Evolutionary conservation across 2,888 invertebrate species (phyloP), one percentile per base, ranked within the genome.

Genomic region (Cryptocheilus praepositus): DNA sequence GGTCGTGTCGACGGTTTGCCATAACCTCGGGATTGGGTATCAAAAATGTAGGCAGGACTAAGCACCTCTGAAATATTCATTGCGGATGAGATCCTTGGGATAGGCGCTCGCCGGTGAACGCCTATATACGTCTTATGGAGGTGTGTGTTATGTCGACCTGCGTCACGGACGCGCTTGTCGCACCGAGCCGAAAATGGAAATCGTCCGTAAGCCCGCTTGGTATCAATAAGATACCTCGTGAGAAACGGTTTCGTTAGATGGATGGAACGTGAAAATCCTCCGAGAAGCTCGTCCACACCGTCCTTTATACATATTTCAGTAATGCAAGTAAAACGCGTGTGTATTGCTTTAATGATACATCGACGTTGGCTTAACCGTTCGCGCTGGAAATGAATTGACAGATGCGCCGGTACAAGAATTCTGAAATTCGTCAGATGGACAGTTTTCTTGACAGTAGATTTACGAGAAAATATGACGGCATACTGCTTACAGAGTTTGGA

Each of bases 21-120:
- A 78, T 83, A 85, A 83, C 73, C 75, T 58, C 49, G 74, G 74
- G 84, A 86, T 85, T 85, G 86, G 81, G 74, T 83, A 82, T 86
- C 63, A 86, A 86, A 86, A 84, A 86, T 86, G 79, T 79, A 86
- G 73, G 71, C 67, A 61, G 62, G 71, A 70, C 75, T 85, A 85
- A 85, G 82, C 79, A 79, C 75, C 70, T 63, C 61, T 83, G 77
- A 85, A 86, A 84, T 83, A 85, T 86, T 86, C 81, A 85, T 67
- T 71, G 16, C 60, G 65, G 71, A 77, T 67, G 79, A 76, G 77
- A 74, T 80, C 70, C 65, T 44, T 11, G 51, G 51, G 51, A 21
- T 52, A 45, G 18, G 43, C 21, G 28, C 7, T 44, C 56, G 19
- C 16, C 4, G 25, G 49, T 19, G 15, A 36, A 25, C 25, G 22